Evolutionary conservation across 2,888 invertebrate genomes (phyloP), one percentile per base, ranked within the genome.

Genomic region (Digitonthophagus gazella): DNA sequence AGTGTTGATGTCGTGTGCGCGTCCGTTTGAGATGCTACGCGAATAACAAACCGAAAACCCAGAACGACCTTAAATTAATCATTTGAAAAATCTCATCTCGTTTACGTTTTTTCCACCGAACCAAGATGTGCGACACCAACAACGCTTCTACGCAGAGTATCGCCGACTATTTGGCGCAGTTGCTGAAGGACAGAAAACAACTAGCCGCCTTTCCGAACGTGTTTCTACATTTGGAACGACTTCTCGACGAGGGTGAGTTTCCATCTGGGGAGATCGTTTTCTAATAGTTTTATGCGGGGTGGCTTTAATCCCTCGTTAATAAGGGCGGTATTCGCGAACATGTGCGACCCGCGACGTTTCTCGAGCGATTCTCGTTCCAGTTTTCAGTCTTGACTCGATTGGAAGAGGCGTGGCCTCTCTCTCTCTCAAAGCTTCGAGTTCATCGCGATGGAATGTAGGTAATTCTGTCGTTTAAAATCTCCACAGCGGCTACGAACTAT

Each of bases 161-260:
- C 88, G 97, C 98, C 86, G 98, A 99, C 89, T 99, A 99, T 89
- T 90, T 99, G 89, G 97, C 98, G 84, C 98, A 99, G 89, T 91
- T 99, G 88, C 91, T 99, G 84, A 99, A 99, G 91, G 99, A 99
- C 91, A 96, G 98, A 89, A 98, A 98, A 89, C 98, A 98, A 89
- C 90, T 99, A 85, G 96, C 97, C 82, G 98, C 98, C 83, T 97
- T 99, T 88, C 98, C 98, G 79, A 98, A 97, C 90, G 96, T 98
- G 85, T 99, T 99, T 89, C 92, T 96, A 87, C 98, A 99, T 88
- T 92, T 98, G 85, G 98, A 99, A 87, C 91, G 98, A 85, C 92
- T 99, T 81, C 89, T 99, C 84, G 99, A 99, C 85, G 98, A 99
- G 93, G 98, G 98, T 99, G 90, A 87, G 87, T 66, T 15, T 4